Percentiles rank a stretch among this genome's conserved stretches.
Conservation (phyloP, 1,140 invertebrate genomes). For the Drosophila lini region DNA sequence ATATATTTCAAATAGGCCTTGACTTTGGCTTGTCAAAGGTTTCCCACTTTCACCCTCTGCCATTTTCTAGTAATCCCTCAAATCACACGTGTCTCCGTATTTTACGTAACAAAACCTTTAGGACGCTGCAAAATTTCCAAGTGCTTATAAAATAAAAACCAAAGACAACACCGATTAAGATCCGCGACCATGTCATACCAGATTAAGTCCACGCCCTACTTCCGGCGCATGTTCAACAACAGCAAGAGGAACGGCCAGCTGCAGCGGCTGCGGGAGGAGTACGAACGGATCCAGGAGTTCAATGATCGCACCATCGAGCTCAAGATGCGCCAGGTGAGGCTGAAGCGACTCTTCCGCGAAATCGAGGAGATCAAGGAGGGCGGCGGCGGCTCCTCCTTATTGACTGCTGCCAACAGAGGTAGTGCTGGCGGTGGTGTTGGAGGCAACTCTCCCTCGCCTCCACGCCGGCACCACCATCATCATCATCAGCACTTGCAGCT, state of each 20-base stretch:
- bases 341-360: slow-evolving; percentile 73
- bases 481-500: too few species aligned
- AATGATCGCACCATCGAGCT: slow-evolving; percentile 78
- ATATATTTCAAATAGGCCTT: slow-evolving; percentile 11
- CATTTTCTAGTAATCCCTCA: slow-evolving; percentile 26
- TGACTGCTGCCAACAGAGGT: background rate
- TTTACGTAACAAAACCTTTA: slow-evolving; percentile 29
- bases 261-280: slow-evolving; percentile 71
- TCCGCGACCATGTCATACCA: slow-evolving; percentile 65
- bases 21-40: background rate
- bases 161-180: background rate
- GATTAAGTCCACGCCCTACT: slow-evolving; percentile 76
- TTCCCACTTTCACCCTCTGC: background rate
- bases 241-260: slow-evolving; percentile 74
- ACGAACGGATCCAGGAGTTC: slow-evolving; percentile 76
- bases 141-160: slow-evolving; percentile 7
- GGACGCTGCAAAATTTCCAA: slow-evolving; percentile 39
- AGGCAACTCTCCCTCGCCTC: background rate
- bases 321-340: slow-evolving; percentile 76
- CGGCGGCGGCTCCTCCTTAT: background rate
- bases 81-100: slow-evolving; percentile 34
- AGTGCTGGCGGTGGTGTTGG: background rate
- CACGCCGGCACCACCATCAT: background rate
- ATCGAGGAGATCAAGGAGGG: slow-evolving; percentile 75
- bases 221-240: slow-evolving; percentile 68